Evolutionary conservation across 2,113 vertebrate species (phyloP).

Genomic region (Festucalex cinctus): DNA sequence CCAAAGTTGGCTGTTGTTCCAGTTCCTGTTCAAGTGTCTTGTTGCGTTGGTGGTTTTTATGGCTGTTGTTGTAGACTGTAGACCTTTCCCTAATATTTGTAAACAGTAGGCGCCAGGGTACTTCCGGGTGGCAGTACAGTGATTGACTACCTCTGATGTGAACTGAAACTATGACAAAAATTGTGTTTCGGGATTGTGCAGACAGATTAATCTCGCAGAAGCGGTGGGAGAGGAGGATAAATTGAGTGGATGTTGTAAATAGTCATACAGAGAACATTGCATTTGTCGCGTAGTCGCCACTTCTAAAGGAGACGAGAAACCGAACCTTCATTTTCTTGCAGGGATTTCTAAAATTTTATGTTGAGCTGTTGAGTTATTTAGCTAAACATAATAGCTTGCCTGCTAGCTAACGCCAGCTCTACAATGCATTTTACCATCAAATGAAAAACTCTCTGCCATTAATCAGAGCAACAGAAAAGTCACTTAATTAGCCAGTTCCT

Average conservation of each 20-base stretch:
- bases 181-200: not conserved
- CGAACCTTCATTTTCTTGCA: too few species aligned
- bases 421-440: not conserved
- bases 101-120: not conserved
- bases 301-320: too few species aligned
- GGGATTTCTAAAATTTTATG: too few species aligned
- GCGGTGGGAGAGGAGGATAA: not conserved
- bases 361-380: too few species aligned
- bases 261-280: not conserved
- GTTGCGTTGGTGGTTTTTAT: slow-evolving; percentile 28
- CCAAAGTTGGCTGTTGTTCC: slow-evolving; percentile 1
- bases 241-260: too few species aligned
- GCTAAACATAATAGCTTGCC: too few species aligned
- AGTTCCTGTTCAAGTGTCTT: slow-evolving; percentile 12
- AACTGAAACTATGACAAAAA: not conserved
- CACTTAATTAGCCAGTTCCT: too few species aligned
- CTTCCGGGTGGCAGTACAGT: not conserved
- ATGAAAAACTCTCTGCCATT: not conserved
- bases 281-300: not conserved
- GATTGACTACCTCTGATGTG: not conserved
- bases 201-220: not conserved
- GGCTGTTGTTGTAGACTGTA: slow-evolving; percentile 25
- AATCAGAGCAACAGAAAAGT: too few species aligned
- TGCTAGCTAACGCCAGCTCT: too few species aligned
- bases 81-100: not conserved